Base-by-base conservation (phyloP, 2,888 invertebrate genomes). In the Odontocolon sp. region DNA sequence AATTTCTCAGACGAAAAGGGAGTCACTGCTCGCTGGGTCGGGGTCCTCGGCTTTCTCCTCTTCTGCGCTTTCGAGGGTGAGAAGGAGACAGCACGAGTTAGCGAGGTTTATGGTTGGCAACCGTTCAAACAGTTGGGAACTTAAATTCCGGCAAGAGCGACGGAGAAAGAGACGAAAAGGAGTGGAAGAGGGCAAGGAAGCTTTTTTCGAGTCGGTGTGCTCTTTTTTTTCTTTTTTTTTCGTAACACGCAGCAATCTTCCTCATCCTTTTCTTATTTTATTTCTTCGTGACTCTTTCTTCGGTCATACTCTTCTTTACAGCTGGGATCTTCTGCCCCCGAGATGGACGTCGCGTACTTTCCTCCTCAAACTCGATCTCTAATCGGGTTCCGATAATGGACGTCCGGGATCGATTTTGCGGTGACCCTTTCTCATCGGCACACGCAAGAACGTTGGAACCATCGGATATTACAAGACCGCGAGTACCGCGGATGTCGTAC, bases 91-190 rank as follows among this genome's bases (percentile, higher is more conserved):
- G 9, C 54, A 54, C 54, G 11, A 33, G 40, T 21, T 21, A 61
- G 38, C 42, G 64, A 75, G 74, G 77, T 85, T 82, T 81, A 80
- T 81, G 79, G 82, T 79, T 87, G 87, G 87, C 87, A 85, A 63
- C 66, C 70, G 85, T 85, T 87, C 86, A 86, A 86, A 85, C 84
- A 84, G 86, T 87, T 85, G 80, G 78, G 80, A 86, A 87, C 83
- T 86, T 85, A 82, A 84, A 86, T 86, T 87, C 79, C 77, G 57
- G 47, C 18, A 47, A 40, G 45, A 69, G n/a, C n/a, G n/a, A n/a
- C n/a, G n/a, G n/a, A n/a, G n/a, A n/a, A n/a, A n/a, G n/a, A n/a
- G n/a, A n/a, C n/a, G n/a, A n/a, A n/a, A n/a, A n/a, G n/a, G n/a
- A n/a, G n/a, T n/a, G n/a, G n/a, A n/a, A n/a, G n/a, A n/a, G n/a